Base-by-base conservation (phyloP, 2,113 vertebrate species). In the Bufo bufo region DNA sequence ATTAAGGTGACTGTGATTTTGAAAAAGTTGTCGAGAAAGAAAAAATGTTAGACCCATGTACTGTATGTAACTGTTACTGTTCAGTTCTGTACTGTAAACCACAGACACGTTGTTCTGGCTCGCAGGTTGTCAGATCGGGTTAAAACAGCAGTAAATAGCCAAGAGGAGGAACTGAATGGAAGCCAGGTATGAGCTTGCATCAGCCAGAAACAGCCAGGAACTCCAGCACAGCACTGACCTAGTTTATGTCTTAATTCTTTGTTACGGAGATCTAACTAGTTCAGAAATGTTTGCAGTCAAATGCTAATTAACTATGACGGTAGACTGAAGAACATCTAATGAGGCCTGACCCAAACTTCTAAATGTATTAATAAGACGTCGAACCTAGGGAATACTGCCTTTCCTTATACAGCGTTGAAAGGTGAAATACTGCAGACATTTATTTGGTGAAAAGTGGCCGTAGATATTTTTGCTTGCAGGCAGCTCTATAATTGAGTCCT, bases 211-310 rank as follows among this genome's bases (percentile, higher is more conserved):
- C 66, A 84, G 66, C 5, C 65, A 72, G 19, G 72, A 78, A 50
- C 54, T 59, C 17, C 72, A 78, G 61, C 20, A 56, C 54, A 78
- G 74, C 52, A 20, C 43, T 86, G 85, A 86, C 74, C 85, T 86
- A 86, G 47, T 56, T 86, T 79, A 79, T 50, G 23, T 72, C 75
- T 50, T 85, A 49, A 4, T 61, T 45, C 33, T 9, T 56, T 11
- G 17, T 19, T n/a, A 19, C 2, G 6, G 56, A 52, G 69, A 45
- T 71, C 47, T 45, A 52, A 74, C 66, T 72, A 12, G 69, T 75
- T 47, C 50, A 47, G n/a, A 33, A 85, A 45, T 59, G 52, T 59
- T 85, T 56, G 8, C 59, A 54, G 71, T 63, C 45, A 47, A 20
- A 47, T 61, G 4, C 59, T 1, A 50, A 65, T 14, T 65, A 47